Base-by-base conservation (phyloP, 2,113 vertebrate genomes). In the Elachura formosa region DNA sequence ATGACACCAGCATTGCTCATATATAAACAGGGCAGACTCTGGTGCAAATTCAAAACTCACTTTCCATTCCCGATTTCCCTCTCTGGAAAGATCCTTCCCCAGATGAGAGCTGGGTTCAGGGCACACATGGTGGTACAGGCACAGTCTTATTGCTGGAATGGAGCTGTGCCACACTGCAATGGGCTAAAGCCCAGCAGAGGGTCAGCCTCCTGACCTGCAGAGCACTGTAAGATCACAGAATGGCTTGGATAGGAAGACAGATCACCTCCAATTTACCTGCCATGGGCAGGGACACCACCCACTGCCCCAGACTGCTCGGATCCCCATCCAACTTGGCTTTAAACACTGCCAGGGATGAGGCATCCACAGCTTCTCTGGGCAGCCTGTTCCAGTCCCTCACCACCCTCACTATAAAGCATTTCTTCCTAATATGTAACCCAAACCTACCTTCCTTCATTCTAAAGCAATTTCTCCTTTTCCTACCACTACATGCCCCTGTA, bases 91-190 rank as follows among this genome's bases (percentile, higher is more conserved):
- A 79, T 21, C 9, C 12, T 34, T 74, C 7, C 29, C 15, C 25
- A 67, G 26, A 40, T 51, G 48, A 59, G 13, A 0, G 4, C 20
- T 0, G 0, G 45, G 26, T 43, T 51, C 68, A 46, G 22, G 28
- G 25, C 33, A 61, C 2, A 2, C 1, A 2, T 11, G 40, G 40
- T 4, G 2, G 54, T 23, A 43, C 1, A 3, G 58, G n/a, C 23
- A 8, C 43, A 41, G 41, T 10, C 15, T 46, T 0, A 0, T 5
- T 40, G 67, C 43, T 22, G 64, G n/a, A 51, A 28, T 5, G 4
- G 48, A 67, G 24, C 33, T 12, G 21, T 14, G 0, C 52, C 40
- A 18, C 6, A 8, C 25, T 19, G 45, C 63, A 58, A 41, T 1
- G 3, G 0, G 3, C 31, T 22, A 1, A 59, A n/a, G 28, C 41